Percentiles rank a stretch among this genome's conserved stretches.
These are phyloP conservation scores for Sinocyclocheilus anophthalmus DNA, from an alignment of 2,113 vertebrate species.

Conservation along the genomic window DNA sequence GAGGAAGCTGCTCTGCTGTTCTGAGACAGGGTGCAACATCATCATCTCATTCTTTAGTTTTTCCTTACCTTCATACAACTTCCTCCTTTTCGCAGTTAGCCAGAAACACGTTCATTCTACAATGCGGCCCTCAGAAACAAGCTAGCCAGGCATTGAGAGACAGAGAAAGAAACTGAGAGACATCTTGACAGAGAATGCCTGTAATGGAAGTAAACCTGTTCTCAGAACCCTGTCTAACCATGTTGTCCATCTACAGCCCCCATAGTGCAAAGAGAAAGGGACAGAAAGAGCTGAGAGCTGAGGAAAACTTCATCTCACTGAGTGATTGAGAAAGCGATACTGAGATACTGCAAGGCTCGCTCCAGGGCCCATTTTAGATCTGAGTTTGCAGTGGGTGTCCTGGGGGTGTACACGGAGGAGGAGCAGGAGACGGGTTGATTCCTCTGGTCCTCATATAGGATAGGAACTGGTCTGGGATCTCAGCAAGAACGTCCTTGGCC, in stretches of 20 bases:
- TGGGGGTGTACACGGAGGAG: conserved; percentile 91
- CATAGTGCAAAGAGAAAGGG: conserved; percentile 61
- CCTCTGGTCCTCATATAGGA: conserved; percentile 96
- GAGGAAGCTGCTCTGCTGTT: conserved; percentile 61
- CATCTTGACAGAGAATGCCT: conserved; percentile 79
- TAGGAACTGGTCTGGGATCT: conserved; percentile 96
- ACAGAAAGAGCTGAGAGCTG: conserved; percentile 30
- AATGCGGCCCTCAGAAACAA: conserved; percentile 66
- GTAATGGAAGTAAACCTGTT: conserved; percentile 76
- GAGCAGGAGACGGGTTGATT: conserved; percentile 92
- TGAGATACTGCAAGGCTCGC: conserved; percentile 62
- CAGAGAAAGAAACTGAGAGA: conserved; percentile 41
- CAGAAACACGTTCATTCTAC: conserved; percentile 33
- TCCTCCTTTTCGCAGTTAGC: background rate
- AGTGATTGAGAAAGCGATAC: conserved; percentile 34
- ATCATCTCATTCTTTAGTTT: background rate
- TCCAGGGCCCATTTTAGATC: conserved; percentile 77
- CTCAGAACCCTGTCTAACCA: conserved; percentile 58
- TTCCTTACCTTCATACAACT: background rate
- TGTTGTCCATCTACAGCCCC: conserved; percentile 52
- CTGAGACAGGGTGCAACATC: conserved; percentile 34
- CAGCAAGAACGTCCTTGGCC: conserved; percentile 95
- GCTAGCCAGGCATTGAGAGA: conserved; percentile 60
- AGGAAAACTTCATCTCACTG: conserved; percentile 55
- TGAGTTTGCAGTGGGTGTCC: conserved; percentile 86